Evolutionary conservation across 2,797 vertebrate species (phyloP), one percentile per base, ranked within the genome.

Genomic region (Melanotaenia parkinsoni): DNA sequence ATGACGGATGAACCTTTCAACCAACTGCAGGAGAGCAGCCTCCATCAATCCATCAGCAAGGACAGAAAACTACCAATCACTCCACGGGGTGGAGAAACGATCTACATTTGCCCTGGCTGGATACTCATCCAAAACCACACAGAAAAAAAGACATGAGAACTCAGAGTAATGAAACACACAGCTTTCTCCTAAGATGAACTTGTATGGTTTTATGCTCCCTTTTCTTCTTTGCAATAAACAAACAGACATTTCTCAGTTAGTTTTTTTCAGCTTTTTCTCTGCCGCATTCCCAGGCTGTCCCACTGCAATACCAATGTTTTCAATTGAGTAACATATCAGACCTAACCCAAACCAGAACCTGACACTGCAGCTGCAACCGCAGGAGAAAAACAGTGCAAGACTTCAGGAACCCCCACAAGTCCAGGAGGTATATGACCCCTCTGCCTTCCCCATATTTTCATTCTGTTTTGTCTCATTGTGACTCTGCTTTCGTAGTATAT

Each of bases 11-110:
- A 80, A 74, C 70, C 65, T 74, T 76, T 84, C 81, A 78, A 61
- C 83, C 81, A 86, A 84, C 91, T 6, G 20, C 89, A 83, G 89
- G 89, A 79, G 85, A 80, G 75, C 82, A 57, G 73, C 20, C 75
- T 70, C 66, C 33, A 84, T 90, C 82, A 80, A 93, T 93, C 87
- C 79, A 88, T 91, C 89, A 91, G 60, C 69, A 28, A 32, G n/a
- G 80, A 88, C 86, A 78, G 66, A 62, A 24, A 63, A 65, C 74
- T 79, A 92, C 88, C 89, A 90, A 88, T 93, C 90, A 90, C 86
- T 83, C 88, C n/a, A 6, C 90, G 79, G 90, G 91, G 85, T 77
- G 83, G 79, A 80, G 58, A 30, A 59, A 76, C 63, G 71, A 38
- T 76, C 58, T 65, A 24, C 82, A 76, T 67, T 63, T 60, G 32